These are phyloP conservation scores for Ornithorhynchus anatinus DNA, from an alignment of 2,113 vertebrate genomes.

Conservation along the genomic window DNA sequence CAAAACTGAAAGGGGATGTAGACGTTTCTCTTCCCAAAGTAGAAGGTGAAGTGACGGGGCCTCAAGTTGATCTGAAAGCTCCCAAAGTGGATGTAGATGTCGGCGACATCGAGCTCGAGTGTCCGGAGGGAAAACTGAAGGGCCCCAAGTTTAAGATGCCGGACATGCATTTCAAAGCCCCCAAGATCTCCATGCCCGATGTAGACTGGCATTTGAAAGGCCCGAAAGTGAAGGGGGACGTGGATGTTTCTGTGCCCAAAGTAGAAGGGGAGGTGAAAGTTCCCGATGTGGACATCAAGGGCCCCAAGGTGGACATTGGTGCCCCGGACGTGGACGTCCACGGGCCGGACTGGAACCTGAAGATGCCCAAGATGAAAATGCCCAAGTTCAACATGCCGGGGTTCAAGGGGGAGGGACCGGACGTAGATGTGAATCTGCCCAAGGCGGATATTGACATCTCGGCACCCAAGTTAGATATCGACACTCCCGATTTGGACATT, in stretches of 20 bases:
- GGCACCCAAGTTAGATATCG: slow-evolving; percentile 22
- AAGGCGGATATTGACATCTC: slow-evolving; percentile 32
- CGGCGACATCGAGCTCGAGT: background rate
- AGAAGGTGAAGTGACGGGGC: slow-evolving; percentile 28
- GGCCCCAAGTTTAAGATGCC: background rate
- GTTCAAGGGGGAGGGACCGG: slow-evolving; percentile 65
- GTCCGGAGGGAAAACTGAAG: background rate
- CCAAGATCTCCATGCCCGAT: slow-evolving; percentile 48
- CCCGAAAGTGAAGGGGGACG: slow-evolving; percentile 45
- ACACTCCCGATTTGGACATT: slow-evolving; percentile 29
- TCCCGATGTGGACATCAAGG: slow-evolving; percentile 32
- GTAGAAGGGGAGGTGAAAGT: slow-evolving; percentile 49
- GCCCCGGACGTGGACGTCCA: slow-evolving; percentile 17
- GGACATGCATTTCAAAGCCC: slow-evolving; percentile 12
- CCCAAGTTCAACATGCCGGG: slow-evolving; percentile 80
- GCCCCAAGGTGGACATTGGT: slow-evolving; percentile 43
- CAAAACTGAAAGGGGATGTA: background rate
- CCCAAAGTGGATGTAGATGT: background rate
- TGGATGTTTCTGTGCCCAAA: slow-evolving; percentile 36
- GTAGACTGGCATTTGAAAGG: slow-evolving; percentile 50
- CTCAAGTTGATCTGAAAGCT: slow-evolving; percentile 10
- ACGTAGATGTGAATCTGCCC: slow-evolving; percentile 51
- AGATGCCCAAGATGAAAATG: slow-evolving; percentile 80
- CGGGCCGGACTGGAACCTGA: slow-evolving; percentile 59
- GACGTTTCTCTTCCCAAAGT: background rate